These are phyloP conservation scores for Ptychadena robeensis DNA, from an alignment of 2,797 vertebrate species.

Conservation along the genomic window DNA sequence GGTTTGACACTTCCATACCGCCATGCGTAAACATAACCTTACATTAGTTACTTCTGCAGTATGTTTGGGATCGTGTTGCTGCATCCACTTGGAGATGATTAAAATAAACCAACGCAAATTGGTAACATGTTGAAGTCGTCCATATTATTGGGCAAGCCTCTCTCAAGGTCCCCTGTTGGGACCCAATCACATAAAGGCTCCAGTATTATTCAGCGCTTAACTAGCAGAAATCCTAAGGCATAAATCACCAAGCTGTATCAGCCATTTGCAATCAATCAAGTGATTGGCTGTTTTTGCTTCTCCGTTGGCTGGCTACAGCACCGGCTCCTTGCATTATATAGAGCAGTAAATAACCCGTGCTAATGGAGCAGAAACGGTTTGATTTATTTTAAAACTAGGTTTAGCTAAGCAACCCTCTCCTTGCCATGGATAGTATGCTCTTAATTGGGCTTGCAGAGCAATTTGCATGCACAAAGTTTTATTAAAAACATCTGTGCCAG, in stretches of 20 bases:
- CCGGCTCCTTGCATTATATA: conserved; percentile 21
- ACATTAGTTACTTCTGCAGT: background rate
- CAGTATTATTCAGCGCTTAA: conserved; percentile 19
- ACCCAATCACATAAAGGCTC: conserved; percentile 3
- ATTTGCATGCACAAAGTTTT: conserved; percentile 38
- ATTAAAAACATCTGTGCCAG: conserved; percentile 43
- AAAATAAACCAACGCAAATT: background rate
- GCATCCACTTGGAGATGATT: background rate
- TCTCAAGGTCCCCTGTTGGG: background rate
- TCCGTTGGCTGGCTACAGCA: conserved; percentile 32
- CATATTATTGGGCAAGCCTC: background rate
- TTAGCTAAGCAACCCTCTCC: conserved; percentile 18
- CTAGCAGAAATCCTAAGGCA: conserved; percentile 20
- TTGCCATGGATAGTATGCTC: conserved; percentile 6
- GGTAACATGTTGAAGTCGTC: background rate
- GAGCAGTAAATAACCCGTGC: conserved; percentile 40
- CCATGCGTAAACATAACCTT: too few relatives aligned
- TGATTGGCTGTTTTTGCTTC: conserved; percentile 18
- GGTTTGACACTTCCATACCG: too few relatives aligned
- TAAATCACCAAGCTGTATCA: conserved; percentile 38
- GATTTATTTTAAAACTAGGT: conserved; percentile 31
- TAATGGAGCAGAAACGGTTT: conserved; percentile 45
- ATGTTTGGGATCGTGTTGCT: background rate
- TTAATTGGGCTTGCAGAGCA: conserved; percentile 36
- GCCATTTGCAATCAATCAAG: conserved; percentile 41